A percentile compares a stretch with the other conserved stretches of the same genome.
Conservation (phyloP, 2,113 vertebrate species). For the Xiphorhynchus elegans region DNA sequence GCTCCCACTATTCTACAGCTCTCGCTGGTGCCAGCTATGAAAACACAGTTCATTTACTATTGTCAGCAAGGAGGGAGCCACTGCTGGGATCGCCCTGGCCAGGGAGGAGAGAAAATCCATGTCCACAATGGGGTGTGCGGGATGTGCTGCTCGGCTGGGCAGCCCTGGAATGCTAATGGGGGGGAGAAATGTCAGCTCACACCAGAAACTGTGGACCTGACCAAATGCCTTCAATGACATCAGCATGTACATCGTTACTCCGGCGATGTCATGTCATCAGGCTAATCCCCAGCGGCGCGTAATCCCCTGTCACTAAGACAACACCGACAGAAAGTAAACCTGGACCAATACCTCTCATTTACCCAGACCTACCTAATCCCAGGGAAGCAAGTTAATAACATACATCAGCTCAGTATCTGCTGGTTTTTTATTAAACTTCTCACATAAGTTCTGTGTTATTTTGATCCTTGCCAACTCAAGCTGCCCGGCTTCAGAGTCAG, state of each 20-base stretch:
- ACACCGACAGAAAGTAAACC: constrained; percentile 8
- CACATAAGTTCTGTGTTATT: neutral
- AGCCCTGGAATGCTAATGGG: neutral
- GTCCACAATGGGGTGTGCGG: neutral
- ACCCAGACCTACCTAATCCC: constrained; percentile 40
- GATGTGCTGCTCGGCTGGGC: rapidly evolving
- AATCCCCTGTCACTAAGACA: constrained; percentile 34
- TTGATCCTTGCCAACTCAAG: neutral
- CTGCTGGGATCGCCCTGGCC: neutral
- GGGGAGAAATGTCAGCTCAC: neutral
- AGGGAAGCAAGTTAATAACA: constrained; percentile 54
- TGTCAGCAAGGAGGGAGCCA: neutral
- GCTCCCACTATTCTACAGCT: neutral
- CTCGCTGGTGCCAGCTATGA: neutral
- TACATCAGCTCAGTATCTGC: neutral
- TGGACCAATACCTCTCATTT: constrained; percentile 9
- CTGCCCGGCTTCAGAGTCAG: constrained; percentile 7
- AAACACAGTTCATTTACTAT: neutral
- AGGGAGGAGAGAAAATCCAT: neutral
- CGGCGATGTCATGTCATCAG: neutral
- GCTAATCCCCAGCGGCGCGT: neutral
- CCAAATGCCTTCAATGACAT: neutral
- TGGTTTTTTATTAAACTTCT: constrained; percentile 25
- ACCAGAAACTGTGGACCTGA: neutral
- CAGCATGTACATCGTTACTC: neutral